phyloP scores from a whole-genome alignment of 2,113 vertebrate species.

The Antechinus stuartii region DNA sequence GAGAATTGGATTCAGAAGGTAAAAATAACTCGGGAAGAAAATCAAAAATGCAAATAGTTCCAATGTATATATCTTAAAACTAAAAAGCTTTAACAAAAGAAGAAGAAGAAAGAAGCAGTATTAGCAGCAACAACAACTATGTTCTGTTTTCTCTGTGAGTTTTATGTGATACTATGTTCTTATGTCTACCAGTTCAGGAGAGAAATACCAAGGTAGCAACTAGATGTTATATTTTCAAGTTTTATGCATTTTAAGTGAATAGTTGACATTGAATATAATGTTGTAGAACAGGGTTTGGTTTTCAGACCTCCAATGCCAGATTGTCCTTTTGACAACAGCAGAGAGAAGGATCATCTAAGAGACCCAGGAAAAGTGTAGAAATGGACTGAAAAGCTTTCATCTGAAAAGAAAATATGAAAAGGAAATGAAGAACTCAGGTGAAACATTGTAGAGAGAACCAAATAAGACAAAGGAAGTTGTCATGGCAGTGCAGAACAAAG shows the following conservation, averaged over 20 bases:
- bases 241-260: neutral
- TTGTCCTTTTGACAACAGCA: neutral
- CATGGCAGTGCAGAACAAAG: neutral
- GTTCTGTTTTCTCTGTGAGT: neutral
- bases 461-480: neutral
- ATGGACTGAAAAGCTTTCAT: neutral
- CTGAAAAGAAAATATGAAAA: neutral
- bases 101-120: too few species aligned
- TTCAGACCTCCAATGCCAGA: neutral
- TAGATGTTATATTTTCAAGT: neutral
- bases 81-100: too few species aligned
- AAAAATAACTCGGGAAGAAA: too few species aligned
- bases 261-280: neutral
- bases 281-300: neutral
- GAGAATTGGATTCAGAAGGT: too few species aligned
- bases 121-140: neutral
- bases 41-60: too few species aligned
- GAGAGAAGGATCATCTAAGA: neutral
- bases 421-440: neutral
- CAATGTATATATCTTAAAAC: too few species aligned
- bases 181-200: neutral
- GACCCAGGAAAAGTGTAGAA: neutral
- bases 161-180: constrained; percentile 22
- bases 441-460: neutral
- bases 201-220: neutral